A percentile compares a stretch with the other conserved stretches of the same genome.
phyloP scores from a whole-genome alignment of 2,888 invertebrate genomes.

The Drosophila neotestacea region DNA sequence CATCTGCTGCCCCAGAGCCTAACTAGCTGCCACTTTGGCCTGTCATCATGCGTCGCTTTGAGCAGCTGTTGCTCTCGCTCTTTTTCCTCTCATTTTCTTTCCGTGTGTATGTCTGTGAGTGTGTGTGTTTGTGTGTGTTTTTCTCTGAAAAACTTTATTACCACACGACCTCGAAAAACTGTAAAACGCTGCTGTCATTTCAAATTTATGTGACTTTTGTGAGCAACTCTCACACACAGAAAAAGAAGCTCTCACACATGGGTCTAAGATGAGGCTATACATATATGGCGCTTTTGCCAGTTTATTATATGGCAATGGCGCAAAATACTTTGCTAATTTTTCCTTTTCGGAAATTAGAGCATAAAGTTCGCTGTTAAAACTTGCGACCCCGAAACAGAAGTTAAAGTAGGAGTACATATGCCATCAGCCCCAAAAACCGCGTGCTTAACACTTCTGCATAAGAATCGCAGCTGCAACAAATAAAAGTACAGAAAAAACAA shows the following conservation, averaged over 20 bases:
- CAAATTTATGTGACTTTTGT: conserved; percentile 79
- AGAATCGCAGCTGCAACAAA: conserved; percentile 66
- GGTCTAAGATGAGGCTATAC: conserved; percentile 19
- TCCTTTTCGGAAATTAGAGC: conserved; percentile 78
- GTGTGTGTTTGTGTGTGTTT: conserved; percentile 9
- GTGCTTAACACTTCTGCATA: conserved; percentile 72
- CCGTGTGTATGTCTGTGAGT: background rate
- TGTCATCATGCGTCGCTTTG: conserved; percentile 60
- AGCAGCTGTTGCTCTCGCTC: conserved; percentile 48
- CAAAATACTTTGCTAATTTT: conserved; percentile 78
- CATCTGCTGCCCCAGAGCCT: conserved; percentile 42
- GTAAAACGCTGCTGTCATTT: conserved; percentile 77
- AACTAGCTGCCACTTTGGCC: conserved; percentile 60
- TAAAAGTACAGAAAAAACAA: conserved; percentile 26
- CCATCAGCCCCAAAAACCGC: conserved; percentile 43
- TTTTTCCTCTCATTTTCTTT: conserved; percentile 19
- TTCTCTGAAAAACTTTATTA: conserved; percentile 62
- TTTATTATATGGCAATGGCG: conserved; percentile 77
- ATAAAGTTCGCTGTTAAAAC: conserved; percentile 76
- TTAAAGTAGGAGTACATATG: conserved; percentile 36
- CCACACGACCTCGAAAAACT: conserved; percentile 76
- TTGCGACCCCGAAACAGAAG: conserved; percentile 38
- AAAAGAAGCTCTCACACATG: conserved; percentile 25
- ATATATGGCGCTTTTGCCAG: conserved; percentile 47
- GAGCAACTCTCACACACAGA: conserved; percentile 52